Evolutionary conservation across 2,113 vertebrate genomes (phyloP), one percentile per base, ranked within the genome.

Genomic region (Clinocottus analis): DNA sequence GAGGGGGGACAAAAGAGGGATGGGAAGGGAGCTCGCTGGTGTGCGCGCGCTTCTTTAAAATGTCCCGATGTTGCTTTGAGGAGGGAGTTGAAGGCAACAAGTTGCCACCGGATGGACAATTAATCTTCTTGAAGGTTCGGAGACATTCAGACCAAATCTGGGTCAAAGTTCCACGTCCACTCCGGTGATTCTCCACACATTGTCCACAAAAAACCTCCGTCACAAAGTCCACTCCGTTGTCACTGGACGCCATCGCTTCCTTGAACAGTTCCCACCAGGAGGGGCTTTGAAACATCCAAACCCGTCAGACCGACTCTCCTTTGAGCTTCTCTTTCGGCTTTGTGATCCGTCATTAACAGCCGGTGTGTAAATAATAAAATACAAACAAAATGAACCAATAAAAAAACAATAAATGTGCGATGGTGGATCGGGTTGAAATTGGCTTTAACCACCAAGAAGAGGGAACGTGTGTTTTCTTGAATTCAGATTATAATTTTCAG

Each of bases 381-480:
- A 25, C 21, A 13, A 87, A 82, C 31, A 79, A 66, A 84, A 55
- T 43, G 16, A 66, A 72, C 23, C 25, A 83, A 83, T 74, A 73
- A 33, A 73, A 33, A 85, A 78, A 77, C 17, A 9, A 63, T 56
- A 8, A 68, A 60, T 62, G 1, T 75, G 33, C n/a, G 75, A 49
- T n/a, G 17, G 3, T 63, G 17, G 6, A 66, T 4, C 10, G 11
- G 19, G 0, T 11, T 81, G 71, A 72, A 83, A 56, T 59, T 86
- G 88, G 80, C 83, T 90, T 77, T 80, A 86, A 89, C 80, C 59
- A 47, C 41, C 29, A 27, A n/a, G 7, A n/a, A 31, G 35, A 83
- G n/a, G n/a, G 0, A 70, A 37, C 19, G 37, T 23, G 5, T 8
- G 3, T 72, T 23, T 41, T 33, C 33, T 33, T 33, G 6, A 35